Evolutionary conservation across 2,113 vertebrate species (phyloP).

Genomic region (Stomatorhinus ivindoensis): DNA sequence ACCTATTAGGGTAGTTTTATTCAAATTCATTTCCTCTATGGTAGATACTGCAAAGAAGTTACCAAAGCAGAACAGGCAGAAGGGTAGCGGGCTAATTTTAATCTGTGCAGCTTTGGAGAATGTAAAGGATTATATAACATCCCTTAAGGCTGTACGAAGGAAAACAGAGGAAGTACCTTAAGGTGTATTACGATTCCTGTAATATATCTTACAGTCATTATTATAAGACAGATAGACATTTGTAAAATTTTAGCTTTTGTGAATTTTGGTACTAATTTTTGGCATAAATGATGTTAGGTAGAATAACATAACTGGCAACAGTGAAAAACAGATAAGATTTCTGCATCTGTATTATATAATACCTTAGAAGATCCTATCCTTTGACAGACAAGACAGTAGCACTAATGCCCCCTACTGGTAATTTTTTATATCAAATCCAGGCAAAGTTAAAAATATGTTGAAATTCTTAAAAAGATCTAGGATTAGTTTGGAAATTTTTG

Average conservation of each 20-base stretch:
- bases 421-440: neutral
- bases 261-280: neutral
- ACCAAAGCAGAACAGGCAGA: neutral
- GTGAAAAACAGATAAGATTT: neutral
- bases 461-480: neutral
- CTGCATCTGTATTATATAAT: neutral
- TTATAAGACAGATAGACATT: neutral
- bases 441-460: neutral
- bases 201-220: neutral
- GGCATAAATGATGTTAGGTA: neutral
- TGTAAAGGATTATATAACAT: neutral
- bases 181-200: neutral
- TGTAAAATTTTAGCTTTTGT: neutral
- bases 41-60: neutral
- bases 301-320: neutral
- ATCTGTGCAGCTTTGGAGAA: neutral
- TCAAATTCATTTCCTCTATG: neutral
- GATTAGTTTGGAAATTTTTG: neutral
- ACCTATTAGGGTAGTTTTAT: neutral
- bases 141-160: neutral
- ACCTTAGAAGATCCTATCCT: neutral
- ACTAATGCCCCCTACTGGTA: slow-evolving; percentile 79
- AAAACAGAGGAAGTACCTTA: neutral
- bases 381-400: slow-evolving; percentile 49
- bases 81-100: neutral